Evolutionary conservation across 2,888 invertebrate genomes (phyloP).

Genomic region (Lithophane leautieri): DNA sequence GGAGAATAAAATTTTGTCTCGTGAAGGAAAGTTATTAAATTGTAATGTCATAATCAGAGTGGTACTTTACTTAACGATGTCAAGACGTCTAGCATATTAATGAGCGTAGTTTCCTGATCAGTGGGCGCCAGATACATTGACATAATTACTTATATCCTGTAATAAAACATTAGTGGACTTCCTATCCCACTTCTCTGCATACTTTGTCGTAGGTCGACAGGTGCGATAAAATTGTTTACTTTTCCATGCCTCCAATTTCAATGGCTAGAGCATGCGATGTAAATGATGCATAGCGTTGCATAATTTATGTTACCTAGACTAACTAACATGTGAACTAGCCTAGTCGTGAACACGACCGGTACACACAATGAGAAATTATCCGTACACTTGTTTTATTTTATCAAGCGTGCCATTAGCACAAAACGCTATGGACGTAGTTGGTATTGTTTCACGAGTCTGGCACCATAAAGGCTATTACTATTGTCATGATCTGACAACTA

Average conservation of each 20-base stretch:
- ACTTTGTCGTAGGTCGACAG: constrained; percentile 44
- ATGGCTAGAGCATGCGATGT: constrained; percentile 41
- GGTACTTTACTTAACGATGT: constrained; percentile 34
- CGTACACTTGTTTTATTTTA: constrained; percentile 50
- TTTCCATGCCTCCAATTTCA: constrained; percentile 52
- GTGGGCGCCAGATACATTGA: constrained; percentile 45
- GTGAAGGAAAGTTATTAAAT: constrained; percentile 40
- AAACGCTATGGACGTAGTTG: constrained; percentile 21
- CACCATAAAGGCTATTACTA: constrained; percentile 27
- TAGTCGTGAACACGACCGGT: constrained; percentile 62
- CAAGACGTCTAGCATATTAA: constrained; percentile 55
- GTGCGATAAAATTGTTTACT: constrained; percentile 51
- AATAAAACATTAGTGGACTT: constrained; percentile 44
- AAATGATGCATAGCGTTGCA: constrained; percentile 56
- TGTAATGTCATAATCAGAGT: constrained; percentile 44
- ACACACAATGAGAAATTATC: constrained; percentile 51
- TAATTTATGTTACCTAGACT: constrained; percentile 55
- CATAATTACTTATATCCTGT: constrained; percentile 59
- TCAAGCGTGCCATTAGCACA: constrained; percentile 54
- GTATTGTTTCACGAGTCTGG: constrained; percentile 29
- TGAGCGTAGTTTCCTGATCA: constrained; percentile 52
- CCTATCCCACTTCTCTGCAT: constrained; percentile 35
- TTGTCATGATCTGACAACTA: constrained; percentile 36
- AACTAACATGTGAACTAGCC: constrained; percentile 63
- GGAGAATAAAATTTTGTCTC: constrained; percentile 29